Percentiles rank a stretch among this genome's conserved stretches.
Evolutionary conservation across 2,113 vertebrate species (phyloP).

Genomic region (Columbina picui): DNA sequence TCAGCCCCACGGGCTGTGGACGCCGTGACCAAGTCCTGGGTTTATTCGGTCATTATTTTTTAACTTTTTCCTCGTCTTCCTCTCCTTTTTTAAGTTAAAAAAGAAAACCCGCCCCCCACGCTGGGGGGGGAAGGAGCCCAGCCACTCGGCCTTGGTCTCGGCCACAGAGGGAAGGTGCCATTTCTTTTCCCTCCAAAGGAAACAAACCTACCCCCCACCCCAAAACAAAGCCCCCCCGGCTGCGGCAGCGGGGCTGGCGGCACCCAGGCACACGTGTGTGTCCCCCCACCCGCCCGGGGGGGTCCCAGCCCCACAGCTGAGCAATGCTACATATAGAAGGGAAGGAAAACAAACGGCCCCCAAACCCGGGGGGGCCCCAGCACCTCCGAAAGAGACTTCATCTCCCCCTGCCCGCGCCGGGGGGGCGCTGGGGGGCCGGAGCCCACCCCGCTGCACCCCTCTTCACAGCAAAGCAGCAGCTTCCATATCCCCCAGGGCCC

Average conservation of each 20-base stretch:
- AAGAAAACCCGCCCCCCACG: not conserved
- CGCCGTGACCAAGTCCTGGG: not conserved
- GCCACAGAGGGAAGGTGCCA: not conserved
- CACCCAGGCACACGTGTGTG: not conserved
- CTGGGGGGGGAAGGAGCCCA: not conserved
- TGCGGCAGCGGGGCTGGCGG: not conserved
- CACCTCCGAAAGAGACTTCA: conserved; percentile 36
- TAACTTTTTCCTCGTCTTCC: not conserved
- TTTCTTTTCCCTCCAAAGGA: not conserved
- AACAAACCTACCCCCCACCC: not conserved
- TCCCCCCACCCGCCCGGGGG: not conserved
- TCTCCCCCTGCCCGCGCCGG: conserved; percentile 2
- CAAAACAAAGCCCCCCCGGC: not conserved
- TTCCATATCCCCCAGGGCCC: not conserved
- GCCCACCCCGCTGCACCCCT: not conserved
- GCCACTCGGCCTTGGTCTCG: not conserved
- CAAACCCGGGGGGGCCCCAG: not conserved
- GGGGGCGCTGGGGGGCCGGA: not conserved
- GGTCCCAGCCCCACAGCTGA: conserved; percentile 67
- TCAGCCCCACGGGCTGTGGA: not conserved
- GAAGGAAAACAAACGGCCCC: conserved; percentile 72
- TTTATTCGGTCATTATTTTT: not conserved
- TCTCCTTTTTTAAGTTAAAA: not conserved
- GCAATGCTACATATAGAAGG: conserved; percentile 92
- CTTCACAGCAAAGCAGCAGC: conserved; percentile 61